Conservation (phyloP, 2,113 vertebrate species). For the Pterocles burchelli region DNA sequence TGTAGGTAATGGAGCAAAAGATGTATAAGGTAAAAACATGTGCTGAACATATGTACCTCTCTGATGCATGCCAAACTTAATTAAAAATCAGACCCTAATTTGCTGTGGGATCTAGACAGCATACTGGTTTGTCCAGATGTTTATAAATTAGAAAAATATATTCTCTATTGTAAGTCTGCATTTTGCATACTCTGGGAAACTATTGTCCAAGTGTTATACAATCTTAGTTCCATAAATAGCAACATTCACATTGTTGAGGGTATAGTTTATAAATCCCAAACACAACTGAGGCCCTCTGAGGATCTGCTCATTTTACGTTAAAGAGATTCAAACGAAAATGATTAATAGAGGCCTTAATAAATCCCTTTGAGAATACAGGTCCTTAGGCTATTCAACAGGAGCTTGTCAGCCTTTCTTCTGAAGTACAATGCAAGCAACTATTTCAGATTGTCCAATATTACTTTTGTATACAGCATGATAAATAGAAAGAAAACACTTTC, state of each 20-base stretch:
- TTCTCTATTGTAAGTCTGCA: not conserved
- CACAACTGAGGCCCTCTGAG: not conserved
- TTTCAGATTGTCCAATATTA: not conserved
- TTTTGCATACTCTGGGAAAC: slow-evolving; percentile 22
- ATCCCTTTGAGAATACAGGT: not conserved
- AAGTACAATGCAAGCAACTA: not conserved
- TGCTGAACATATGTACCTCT: slow-evolving; percentile 66
- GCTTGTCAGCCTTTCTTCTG: not conserved
- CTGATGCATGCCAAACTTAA: slow-evolving; percentile 52
- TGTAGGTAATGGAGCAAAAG: slow-evolving; percentile 38
- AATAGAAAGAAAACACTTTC: not conserved
- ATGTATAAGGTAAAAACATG: slow-evolving; percentile 59
- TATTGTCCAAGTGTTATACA: not conserved
- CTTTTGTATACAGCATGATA: not conserved
- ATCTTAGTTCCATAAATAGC: slow-evolving; percentile 18
- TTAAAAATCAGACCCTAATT: slow-evolving; percentile 62
- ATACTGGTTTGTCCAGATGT: slow-evolving; percentile 22
- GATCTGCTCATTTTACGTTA: not conserved
- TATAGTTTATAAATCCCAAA: not conserved
- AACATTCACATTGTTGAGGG: not conserved
- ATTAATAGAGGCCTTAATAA: not conserved
- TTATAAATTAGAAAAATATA: slow-evolving; percentile 40
- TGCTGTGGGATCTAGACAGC: slow-evolving; percentile 47
- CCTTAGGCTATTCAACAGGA: not conserved
- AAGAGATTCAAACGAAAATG: not conserved